Conservation (phyloP, 2,888 invertebrate genomes). For the Lacanobia wlatinum region DNA sequence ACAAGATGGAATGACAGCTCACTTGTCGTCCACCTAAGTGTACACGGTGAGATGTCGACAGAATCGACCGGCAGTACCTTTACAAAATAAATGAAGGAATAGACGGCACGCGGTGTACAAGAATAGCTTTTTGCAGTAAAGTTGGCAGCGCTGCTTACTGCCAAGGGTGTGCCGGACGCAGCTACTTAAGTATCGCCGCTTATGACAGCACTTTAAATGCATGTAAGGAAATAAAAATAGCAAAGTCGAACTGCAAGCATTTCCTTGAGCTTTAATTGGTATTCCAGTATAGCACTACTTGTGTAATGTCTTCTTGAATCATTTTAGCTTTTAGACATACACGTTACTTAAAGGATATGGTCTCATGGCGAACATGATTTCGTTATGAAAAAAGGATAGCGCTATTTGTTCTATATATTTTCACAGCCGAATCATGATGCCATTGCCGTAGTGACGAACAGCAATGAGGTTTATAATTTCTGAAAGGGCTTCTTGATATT, state of each 20-base stretch:
- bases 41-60: too few relatives aligned
- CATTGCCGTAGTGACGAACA: not conserved
- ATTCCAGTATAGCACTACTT: not conserved
- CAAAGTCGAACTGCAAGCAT: constrained; percentile 3
- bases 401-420: too few relatives aligned
- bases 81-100: not conserved
- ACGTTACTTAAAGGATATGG: too few relatives aligned
- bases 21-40: too few relatives aligned
- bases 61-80: too few relatives aligned
- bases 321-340: too few relatives aligned
- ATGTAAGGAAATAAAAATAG: constrained; percentile 18
- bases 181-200: constrained; percentile 1
- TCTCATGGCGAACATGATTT: too few relatives aligned
- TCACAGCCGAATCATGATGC: too few relatives aligned
- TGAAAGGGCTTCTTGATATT: not conserved
- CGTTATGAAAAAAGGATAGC: too few relatives aligned
- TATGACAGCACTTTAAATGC: constrained; percentile 11
- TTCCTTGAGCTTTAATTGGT: constrained; percentile 9
- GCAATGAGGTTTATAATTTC: not conserved
- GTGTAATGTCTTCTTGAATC: too few relatives aligned
- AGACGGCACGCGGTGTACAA: not conserved
- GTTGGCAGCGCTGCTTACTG: not conserved
- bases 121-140: constrained; percentile 6
- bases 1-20: too few relatives aligned
- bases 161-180: constrained; percentile 11